phyloP scores from a whole-genome alignment of 2,888 invertebrate genomes.

The Eilema sororculum region DNA sequence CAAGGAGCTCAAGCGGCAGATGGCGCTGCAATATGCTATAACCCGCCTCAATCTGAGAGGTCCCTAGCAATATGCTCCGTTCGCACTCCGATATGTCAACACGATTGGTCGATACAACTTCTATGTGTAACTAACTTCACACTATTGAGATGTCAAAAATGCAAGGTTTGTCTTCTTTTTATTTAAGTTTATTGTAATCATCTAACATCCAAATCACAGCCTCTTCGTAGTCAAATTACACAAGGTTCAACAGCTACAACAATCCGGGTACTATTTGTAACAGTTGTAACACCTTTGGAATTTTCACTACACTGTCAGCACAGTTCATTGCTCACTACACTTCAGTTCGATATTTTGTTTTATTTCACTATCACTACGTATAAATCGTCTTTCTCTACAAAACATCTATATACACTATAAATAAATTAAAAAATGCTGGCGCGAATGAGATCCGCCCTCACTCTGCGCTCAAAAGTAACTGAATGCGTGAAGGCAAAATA shows the following conservation, averaged over 20 bases:
- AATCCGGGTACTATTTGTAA: constrained; percentile 64
- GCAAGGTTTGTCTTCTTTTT: constrained; percentile 59
- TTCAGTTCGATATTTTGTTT: constrained; percentile 64
- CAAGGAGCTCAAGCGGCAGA: constrained; percentile 65
- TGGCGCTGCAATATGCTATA: constrained; percentile 70
- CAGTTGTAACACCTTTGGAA: constrained; percentile 58
- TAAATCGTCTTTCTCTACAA: constrained; percentile 62
- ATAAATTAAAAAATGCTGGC: constrained; percentile 77
- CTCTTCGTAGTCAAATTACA: constrained; percentile 60
- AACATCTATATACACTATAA: constrained; percentile 72
- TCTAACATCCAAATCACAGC: constrained; percentile 68
- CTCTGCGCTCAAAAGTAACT: constrained; percentile 82
- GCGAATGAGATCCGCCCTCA: constrained; percentile 69
- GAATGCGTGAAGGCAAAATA: constrained; percentile 85
- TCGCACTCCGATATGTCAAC: constrained; percentile 53
- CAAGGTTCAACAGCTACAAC: constrained; percentile 60
- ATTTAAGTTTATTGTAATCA: constrained; percentile 51
- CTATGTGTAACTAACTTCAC: constrained; percentile 73
- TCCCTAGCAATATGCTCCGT: constrained; percentile 40
- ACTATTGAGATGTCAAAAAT: constrained; percentile 74
- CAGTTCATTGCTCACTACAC: constrained; percentile 66
- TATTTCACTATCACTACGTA: constrained; percentile 67
- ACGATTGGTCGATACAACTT: constrained; percentile 60
- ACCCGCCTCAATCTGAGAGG: constrained; percentile 57
- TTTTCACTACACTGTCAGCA: constrained; percentile 71